These are phyloP conservation scores for Temnothorax unifasciatus DNA, from an alignment of 2,888 invertebrate species.

Conservation along the genomic window DNA sequence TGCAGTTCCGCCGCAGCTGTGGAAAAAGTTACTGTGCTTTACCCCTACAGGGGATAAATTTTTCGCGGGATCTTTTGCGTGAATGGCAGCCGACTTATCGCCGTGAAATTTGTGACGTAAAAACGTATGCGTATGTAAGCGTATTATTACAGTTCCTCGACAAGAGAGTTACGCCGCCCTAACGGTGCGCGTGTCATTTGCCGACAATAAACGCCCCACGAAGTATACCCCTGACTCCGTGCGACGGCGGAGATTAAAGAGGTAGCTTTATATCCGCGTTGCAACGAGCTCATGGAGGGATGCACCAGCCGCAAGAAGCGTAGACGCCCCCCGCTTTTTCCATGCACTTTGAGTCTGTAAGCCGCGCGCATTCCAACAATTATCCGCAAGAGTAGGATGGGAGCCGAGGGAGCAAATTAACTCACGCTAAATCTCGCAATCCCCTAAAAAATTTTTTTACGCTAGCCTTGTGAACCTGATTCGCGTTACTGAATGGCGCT, in stretches of 20 bases:
- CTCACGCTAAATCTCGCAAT: conserved; percentile 61
- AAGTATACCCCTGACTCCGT: conserved; percentile 39
- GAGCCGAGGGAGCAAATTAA: conserved; percentile 67
- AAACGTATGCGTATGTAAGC: conserved; percentile 47
- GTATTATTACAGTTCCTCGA: conserved; percentile 49
- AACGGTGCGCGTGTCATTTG: conserved; percentile 42
- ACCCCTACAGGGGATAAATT: conserved; percentile 13
- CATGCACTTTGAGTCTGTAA: conserved; percentile 56
- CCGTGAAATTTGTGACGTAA: conserved; percentile 27
- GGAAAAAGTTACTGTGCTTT: conserved; percentile 18
- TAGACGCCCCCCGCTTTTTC: conserved; percentile 65
- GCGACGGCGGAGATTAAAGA: conserved; percentile 70
- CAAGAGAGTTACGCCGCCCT: conserved; percentile 50
- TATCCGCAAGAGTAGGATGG: conserved; percentile 61
- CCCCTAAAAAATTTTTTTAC: conserved; percentile 31
- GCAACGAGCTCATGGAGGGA: conserved; percentile 63
- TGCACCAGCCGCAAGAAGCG: conserved; percentile 67
- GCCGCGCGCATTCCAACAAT: conserved; percentile 68
- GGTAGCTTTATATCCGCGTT: conserved; percentile 69
- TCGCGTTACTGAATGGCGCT: conserved; percentile 6
- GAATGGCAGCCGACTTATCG: conserved; percentile 35
- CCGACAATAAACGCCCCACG: conserved; percentile 68
- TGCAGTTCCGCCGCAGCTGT: conserved; percentile 35
- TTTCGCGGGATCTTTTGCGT: conserved; percentile 37
- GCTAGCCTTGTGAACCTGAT: not conserved